Percentiles rank a stretch among this genome's conserved stretches.
Conservation (phyloP, 1,140 invertebrate genomes). For the Bombus superbus region DNA sequence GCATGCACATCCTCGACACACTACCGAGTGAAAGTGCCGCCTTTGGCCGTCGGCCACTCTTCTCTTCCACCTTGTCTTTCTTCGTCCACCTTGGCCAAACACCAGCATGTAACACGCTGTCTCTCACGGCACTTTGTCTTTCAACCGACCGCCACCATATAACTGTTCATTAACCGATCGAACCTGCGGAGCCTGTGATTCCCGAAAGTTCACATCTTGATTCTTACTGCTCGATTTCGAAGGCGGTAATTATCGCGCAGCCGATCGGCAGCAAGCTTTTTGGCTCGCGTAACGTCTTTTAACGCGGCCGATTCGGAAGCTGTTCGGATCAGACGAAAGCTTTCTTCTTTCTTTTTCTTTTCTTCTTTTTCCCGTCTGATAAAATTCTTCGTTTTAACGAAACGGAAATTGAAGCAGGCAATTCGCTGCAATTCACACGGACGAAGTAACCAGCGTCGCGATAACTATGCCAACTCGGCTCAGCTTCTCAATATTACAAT, state of each 20-base stretch:
- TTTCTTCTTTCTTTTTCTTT: not conserved
- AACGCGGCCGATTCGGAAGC: not conserved
- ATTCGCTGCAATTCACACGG: not conserved
- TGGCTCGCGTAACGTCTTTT: not conserved
- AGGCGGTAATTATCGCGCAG: not conserved
- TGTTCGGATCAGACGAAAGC: not conserved
- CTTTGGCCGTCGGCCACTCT: conserved; percentile 38
- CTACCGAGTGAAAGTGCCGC: conserved; percentile 72
- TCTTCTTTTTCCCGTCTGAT: not conserved
- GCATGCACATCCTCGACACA: conserved; percentile 69
- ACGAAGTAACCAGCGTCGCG: too few relatives aligned
- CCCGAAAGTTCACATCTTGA: not conserved
- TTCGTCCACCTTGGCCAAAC: conserved; percentile 6
- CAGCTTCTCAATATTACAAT: too few relatives aligned
- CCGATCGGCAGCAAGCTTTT: not conserved
- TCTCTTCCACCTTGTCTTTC: conserved; percentile 48
- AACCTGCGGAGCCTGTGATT: not conserved
- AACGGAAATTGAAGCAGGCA: too few relatives aligned
- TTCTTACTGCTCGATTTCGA: not conserved
- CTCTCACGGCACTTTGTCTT: conserved; percentile 56
- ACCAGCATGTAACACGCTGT: not conserved
- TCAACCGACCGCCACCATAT: not conserved
- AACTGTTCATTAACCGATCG: conserved; percentile 23
- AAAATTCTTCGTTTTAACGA: not conserved
- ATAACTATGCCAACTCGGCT: too few relatives aligned